A percentile compares a stretch with the other conserved stretches of the same genome.
Conservation (phyloP, 1,140 invertebrate species). For the Arctopsyche grandis region DNA sequence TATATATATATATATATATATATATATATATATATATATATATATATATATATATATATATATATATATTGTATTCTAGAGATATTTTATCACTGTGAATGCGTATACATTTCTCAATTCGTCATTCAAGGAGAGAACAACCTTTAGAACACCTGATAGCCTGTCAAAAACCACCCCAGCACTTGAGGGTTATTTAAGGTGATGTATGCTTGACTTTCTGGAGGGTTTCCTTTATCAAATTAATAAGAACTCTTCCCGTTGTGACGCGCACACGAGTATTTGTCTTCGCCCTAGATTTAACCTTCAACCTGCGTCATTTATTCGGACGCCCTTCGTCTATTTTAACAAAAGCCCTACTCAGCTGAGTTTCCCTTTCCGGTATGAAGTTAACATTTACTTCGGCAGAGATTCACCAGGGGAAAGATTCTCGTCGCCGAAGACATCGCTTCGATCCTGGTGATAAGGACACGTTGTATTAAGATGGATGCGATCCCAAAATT, state of each 20-base stretch:
- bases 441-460: not conserved
- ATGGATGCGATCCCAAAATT: constrained; percentile 19
- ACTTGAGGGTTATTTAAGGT: constrained; percentile 1
- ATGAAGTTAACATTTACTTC: not conserved
- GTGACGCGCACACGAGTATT: not conserved
- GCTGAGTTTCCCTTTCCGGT: not conserved
- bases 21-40: too few species aligned
- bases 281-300: not conserved
- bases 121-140: not conserved
- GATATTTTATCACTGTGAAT: too few species aligned
- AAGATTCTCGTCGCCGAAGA: not conserved
- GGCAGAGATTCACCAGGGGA: not conserved
- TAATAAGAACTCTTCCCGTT: not conserved
- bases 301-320: not conserved
- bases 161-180: not conserved
- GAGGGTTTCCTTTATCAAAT: constrained; percentile 8
- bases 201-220: constrained; percentile 13
- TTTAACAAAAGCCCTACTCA: not conserved
- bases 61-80: too few species aligned
- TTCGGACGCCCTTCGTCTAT: not conserved
- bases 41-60: too few species aligned
- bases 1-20: too few species aligned
- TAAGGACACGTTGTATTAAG: constrained; percentile 25
- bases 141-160: constrained; percentile 4
- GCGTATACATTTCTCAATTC: not conserved